Evolutionary conservation across 1,140 invertebrate genomes (phyloP).

Genomic region (Callitettix versicolor): DNA sequence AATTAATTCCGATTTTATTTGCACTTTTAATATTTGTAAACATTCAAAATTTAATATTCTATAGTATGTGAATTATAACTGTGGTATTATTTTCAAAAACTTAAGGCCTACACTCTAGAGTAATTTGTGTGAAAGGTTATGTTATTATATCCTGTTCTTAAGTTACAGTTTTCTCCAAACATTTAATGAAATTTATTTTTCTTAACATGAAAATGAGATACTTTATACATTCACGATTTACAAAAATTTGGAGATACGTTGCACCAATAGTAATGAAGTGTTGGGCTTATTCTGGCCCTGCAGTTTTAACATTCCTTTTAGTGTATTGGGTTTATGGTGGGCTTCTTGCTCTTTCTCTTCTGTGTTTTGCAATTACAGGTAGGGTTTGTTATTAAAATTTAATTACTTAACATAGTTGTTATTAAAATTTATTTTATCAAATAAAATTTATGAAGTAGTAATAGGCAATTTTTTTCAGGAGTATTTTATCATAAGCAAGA

Average conservation of each 20-base stretch:
- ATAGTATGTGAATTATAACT: too few relatives aligned
- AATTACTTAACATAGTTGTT: neutral
- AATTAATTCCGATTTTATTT: too few relatives aligned
- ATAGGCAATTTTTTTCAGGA: slow-evolving; percentile 42
- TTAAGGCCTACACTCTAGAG: too few relatives aligned
- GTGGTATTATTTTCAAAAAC: too few relatives aligned
- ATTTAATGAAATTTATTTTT: too few relatives aligned
- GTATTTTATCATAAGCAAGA: slow-evolving; percentile 79
- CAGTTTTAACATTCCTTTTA: slow-evolving; percentile 54
- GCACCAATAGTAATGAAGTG: slow-evolving; percentile 24
- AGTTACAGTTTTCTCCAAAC: too few relatives aligned
- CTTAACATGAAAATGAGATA: too few relatives aligned
- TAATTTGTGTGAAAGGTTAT: too few relatives aligned
- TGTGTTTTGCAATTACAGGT: slow-evolving; percentile 57
- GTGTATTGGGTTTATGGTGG: slow-evolving; percentile 75
- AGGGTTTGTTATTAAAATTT: slow-evolving; percentile 27
- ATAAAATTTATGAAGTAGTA: neutral
- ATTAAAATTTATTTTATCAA: neutral
- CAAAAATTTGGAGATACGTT: slow-evolving; percentile 1
- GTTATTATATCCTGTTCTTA: too few relatives aligned
- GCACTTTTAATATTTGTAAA: too few relatives aligned
- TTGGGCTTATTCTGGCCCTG: slow-evolving; percentile 44
- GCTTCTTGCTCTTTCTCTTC: slow-evolving; percentile 53
- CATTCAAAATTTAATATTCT: too few relatives aligned
- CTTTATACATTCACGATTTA: too few relatives aligned